Evolutionary conservation across 1,140 invertebrate genomes (phyloP), one percentile per base, ranked within the genome.

Genomic region (Neodiprion virginianus): DNA sequence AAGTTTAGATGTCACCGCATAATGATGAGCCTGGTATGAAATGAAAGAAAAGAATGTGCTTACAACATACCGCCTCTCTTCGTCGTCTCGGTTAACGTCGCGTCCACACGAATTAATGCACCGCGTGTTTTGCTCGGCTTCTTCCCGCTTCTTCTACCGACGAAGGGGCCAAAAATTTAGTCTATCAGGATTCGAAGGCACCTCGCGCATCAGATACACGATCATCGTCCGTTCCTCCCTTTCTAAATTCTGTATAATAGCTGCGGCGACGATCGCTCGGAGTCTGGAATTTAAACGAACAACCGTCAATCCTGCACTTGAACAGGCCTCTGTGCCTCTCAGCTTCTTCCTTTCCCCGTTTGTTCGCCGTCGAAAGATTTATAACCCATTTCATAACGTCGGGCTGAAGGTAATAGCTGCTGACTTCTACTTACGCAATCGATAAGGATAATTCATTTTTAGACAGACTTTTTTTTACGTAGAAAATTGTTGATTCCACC

Each of bases 1-100:
- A 69, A 69, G 67, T 69, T 69, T 69, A 50, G 67, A 74, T 76
- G 72, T 76, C 72, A 74, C 72, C 72, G 72, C 69, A 76, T 76
- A 76, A 70, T 71, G 65, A 61, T 14, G 65, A 72, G 40, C 48
- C 49, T 65, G 47, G 67, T 65, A 21, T 8, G 48, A 67, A 71
- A 76, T 70, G 61, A 65, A 21, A 61, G 23, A 12, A 50, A 71
- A 76, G 69, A 76, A 71, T 76, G 61, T 21, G 53, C 72, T 76
- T 71, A 67, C 75, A 65, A 76, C 68, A 76, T 23, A 48, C 23
- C 70, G 69, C 23, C 28, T 48, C 28, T 74, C 48, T 17, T 14
- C 11, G 11, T 8, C n/a, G 28, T 40, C 53, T 61, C n/a, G 53
- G 53, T 12, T 61, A 74, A 69, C 21, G 69, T 66, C 14, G 61